Conservation (phyloP, 2,888 invertebrate genomes). For the Drosophila subquinaria region DNA sequence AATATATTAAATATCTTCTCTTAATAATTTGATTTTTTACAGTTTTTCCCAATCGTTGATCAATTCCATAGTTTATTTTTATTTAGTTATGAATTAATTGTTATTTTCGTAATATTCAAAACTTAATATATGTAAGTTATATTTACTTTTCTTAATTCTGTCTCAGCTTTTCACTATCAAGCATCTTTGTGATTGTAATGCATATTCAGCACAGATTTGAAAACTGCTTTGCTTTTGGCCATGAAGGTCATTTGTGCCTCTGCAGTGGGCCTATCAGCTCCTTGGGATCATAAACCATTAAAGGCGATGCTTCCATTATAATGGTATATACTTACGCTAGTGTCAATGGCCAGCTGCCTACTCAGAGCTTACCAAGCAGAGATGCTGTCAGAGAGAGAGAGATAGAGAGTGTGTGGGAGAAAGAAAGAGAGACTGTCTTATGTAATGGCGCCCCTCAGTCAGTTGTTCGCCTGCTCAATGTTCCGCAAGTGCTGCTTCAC, state of each 20-base stretch:
- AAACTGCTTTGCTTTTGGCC: constrained; percentile 17
- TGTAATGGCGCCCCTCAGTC: constrained; percentile 51
- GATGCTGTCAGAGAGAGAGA: constrained; percentile 4
- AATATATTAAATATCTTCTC: no score
- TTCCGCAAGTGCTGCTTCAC: constrained; percentile 27
- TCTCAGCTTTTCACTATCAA: background rate
- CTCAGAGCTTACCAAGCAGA: background rate
- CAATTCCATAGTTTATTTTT: no score
- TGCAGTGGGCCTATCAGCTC: constrained; percentile 51
- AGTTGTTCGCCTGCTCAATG: constrained; percentile 12
- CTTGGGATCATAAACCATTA: constrained; percentile 70
- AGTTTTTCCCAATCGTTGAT: no score
- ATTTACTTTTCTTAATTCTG: constrained; percentile 5
- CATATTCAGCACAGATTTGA: constrained; percentile 17
- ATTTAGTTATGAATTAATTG: no score
- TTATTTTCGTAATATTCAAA: no score
- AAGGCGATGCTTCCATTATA: constrained; percentile 70
- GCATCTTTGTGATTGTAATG: background rate
- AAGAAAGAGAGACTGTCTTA: constrained; percentile 35
- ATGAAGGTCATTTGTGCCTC: constrained; percentile 41
- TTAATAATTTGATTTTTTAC: no score
- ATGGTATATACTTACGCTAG: constrained; percentile 55
- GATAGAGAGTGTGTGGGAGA: background rate
- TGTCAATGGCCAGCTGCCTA: constrained; percentile 66
- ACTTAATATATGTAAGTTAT: no score